Evolutionary conservation across 1,140 invertebrate genomes (phyloP), one percentile per base, ranked within the genome.

Genomic region (Euura saliciscinereae): DNA sequence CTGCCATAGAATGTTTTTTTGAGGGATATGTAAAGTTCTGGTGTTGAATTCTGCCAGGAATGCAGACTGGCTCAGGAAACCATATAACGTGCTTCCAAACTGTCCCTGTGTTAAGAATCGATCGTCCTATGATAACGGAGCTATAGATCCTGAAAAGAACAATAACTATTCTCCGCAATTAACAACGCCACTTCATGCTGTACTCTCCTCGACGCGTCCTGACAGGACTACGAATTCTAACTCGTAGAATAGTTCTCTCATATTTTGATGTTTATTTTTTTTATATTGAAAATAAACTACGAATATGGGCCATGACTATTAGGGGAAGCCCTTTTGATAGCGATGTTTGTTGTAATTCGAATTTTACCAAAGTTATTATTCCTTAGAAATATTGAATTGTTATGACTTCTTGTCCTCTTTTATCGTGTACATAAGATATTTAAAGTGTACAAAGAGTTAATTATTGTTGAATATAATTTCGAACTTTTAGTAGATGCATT

Each of bases 11-110:
- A 10, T 13, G 59, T 64, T 64, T 64, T 64, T 6, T 65, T 66
- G 42, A 45, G 44, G 44, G 2, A 66, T 43, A 68, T 68, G 13
- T 64, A 28, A 28, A 28, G 28, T 28, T 28, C 28, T 68, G 73
- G 70, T 75, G 71, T 74, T 42, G 13, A 74, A 76, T 72, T 79
- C 75, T 76, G 75, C 71, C 73, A 78, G 75, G 70, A 71, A 71
- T 71, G 46, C 71, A 66, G 81, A 83, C 73, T 84, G 81, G 82
- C 43, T 78, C 75, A 84, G 75, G 80, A 82, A 82, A 78, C 78
- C 82, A 46, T 82, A 78, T 43, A 77, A 74, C 64, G 67, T 76
- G 44, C 75, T 78, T 68, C 75, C 74, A 45, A 69, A 68, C 64
- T 66, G 73, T 46, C 44, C 44, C 44, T 70, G 68, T 10, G 69